Percentiles rank a stretch among this genome's conserved stretches.
Conservation (phyloP, 2,888 invertebrate genomes). For the Drosophila antonietae region DNA sequence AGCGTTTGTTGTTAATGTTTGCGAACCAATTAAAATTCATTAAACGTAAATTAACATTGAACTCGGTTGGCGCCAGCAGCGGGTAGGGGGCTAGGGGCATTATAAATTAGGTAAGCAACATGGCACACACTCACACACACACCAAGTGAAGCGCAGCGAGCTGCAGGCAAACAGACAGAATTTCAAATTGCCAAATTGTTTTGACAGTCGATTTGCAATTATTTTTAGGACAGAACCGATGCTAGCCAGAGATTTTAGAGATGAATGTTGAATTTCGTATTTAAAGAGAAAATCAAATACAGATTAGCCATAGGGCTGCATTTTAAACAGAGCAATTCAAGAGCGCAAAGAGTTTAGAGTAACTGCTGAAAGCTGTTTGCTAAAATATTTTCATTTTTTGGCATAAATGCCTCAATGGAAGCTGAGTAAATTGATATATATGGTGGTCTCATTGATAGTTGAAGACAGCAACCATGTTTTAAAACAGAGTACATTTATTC, state of each 20-base stretch:
- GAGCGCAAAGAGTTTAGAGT: neutral
- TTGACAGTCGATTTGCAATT: constrained; percentile 41
- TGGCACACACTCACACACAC: constrained; percentile 1
- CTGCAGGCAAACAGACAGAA: constrained; percentile 49
- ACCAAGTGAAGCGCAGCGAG: constrained; percentile 20
- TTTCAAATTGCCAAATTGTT: constrained; percentile 52
- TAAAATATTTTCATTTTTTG: too few species aligned
- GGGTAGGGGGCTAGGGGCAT: constrained; percentile 24
- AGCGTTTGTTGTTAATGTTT: constrained; percentile 49
- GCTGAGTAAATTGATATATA: too few species aligned
- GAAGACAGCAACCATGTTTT: too few species aligned
- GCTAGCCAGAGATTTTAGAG: neutral
- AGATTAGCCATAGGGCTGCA: neutral
- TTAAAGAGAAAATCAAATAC: neutral
- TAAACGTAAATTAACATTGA: constrained; percentile 77
- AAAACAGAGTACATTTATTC: neutral
- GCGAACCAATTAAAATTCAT: constrained; percentile 73
- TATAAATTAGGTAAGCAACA: constrained; percentile 55
- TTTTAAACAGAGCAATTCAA: neutral
- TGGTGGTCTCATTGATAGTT: too few species aligned
- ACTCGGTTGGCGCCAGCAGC: constrained; percentile 3
- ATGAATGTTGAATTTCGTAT: neutral
- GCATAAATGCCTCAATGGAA: too few species aligned
- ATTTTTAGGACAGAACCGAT: constrained; percentile 18
- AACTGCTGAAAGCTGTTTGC: too few species aligned